Evolutionary conservation across 2,888 invertebrate species (phyloP), one percentile per base, ranked within the genome.

Genomic region (Coremacera marginata): DNA sequence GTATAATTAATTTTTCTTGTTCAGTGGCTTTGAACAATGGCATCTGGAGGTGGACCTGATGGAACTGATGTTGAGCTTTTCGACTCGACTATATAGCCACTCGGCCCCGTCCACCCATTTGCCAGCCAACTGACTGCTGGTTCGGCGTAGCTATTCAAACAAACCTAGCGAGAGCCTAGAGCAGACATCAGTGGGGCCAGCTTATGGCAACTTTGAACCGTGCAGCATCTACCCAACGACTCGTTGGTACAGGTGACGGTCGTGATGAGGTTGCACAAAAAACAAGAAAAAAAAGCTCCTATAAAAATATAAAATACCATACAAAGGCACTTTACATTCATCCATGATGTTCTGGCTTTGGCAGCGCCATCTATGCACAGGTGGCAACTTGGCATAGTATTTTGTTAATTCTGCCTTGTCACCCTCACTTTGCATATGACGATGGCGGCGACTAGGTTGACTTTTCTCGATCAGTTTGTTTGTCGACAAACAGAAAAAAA

Each of bases 1-100:
- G 85, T 86, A 87, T 87, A 87, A 87, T 87, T 87, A 87, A 87
- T 87, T 87, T 87, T 87, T 87, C 87, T 87, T 87, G 88, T 87
- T 87, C 88, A 87, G 86, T 87, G 88, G 88, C 84, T 87, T 87
- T 84, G 84, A 84, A 86, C 84, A 86, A 86, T 87, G 67, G 73
- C 67, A 49, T 51, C 55, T 55, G 25, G 5, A 37, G 62, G 62
- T 22, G n/a, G 22, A 25, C 8, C 57, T 57, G 57, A 9, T 57
- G 57, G 9, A 11, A 27, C 22, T n/a, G 55, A 4, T 57, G 14
- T 57, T 25, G 27, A 60, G 60, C 27, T 25, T 60, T 60, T 44
- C 44, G 37, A 37, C 5, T 37, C 37, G 5, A 37, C 8, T 7
- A 4, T 37, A 37, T 8, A 37, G 8, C 8, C 37, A 37, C 7